Base-by-base conservation (phyloP, 2,797 vertebrate genomes). In the Sebastes minor region DNA sequence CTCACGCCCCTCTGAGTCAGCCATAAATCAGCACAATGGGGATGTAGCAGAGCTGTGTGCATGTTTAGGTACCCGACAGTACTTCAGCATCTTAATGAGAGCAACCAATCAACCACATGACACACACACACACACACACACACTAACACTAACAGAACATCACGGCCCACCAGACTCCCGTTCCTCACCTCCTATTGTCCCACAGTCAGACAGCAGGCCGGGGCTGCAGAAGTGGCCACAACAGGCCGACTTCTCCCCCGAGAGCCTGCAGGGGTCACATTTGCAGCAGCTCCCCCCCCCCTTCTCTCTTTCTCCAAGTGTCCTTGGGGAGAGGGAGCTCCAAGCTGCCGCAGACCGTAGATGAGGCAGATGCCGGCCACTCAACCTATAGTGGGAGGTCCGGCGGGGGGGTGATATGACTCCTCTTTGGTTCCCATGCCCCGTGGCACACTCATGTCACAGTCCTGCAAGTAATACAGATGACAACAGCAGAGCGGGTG, bases 401-500 rank as follows among this genome's bases (percentile, higher is more conserved):
- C 10, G 69, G 46, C 35, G 35, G 81, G 82, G 75, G 81, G 67
- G 30, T 75, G 88, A 85, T 65, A 76, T 83, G 88, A 88, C 85
- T 94, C 85, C 66, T 89, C 86, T 92, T 70, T 42, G 88, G 93
- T 96, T 96, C 95, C 92, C 95, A 95, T 94, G 95, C 89, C 94
- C 93, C 59, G 55, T 91, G 92, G 91, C 92, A 93, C 75, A 57
- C 91, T 93, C 85, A 71, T 93, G 94, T 95, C 94, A 94, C 90
- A 85, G 85, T 86, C 90, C 89, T 81, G 76, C 81, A 86, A 91
- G 76, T 86, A 73, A 89, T 88, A 86, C 86, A 85, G 82, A 90
- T 80, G 89, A 92, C 84, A 92, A 81, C 82, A 82, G 80, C 77
- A 63, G 82, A 74, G 76, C 63, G 83, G 87, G 83, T 57, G 78